These are phyloP conservation scores for Liposcelis brunnea DNA, from an alignment of 2,888 invertebrate genomes.

Conservation along the genomic window DNA sequence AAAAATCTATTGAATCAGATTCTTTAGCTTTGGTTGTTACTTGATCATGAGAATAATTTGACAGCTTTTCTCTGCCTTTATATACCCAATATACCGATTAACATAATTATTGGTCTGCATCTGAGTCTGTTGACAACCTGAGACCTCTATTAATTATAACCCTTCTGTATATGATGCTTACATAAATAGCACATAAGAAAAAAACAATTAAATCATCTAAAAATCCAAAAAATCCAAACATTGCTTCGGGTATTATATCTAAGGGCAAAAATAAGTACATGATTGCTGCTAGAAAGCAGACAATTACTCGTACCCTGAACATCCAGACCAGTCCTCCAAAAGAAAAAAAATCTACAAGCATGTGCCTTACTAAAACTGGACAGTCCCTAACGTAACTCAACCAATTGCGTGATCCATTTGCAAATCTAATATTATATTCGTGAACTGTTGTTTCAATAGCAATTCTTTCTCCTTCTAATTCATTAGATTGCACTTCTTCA, in stretches of 20 bases:
- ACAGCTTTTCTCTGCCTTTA: too few species aligned
- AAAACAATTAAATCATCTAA: constrained; percentile 1
- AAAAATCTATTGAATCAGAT: too few species aligned
- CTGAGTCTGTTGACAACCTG: too few species aligned
- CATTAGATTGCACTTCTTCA: not conserved
- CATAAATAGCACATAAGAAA: constrained; percentile 7
- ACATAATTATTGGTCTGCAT: too few species aligned
- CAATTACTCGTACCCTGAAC: not conserved
- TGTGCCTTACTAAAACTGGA: constrained; percentile 2
- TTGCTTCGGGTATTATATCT: constrained; percentile 2
- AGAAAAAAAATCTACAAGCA: constrained; percentile 6
- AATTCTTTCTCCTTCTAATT: not conserved
- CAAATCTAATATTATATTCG: constrained; percentile 5
- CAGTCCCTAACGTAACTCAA: constrained; percentile 4
- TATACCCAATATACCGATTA: too few species aligned
- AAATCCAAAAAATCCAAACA: constrained; percentile 8
- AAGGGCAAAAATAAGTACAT: constrained; percentile 4
- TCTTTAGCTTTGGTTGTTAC: too few species aligned
- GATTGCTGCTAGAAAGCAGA: constrained; percentile 1
- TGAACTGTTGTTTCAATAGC: not conserved
- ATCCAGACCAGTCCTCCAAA: constrained; percentile 6
- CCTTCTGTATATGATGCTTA: constrained; percentile 1
- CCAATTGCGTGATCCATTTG: not conserved
- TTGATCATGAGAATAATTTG: too few species aligned
- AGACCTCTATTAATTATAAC: not conserved